Evolutionary conservation across 2,113 vertebrate species (phyloP), one percentile per base, ranked within the genome.

Genomic region (Ceyx cyanopectus): DNA sequence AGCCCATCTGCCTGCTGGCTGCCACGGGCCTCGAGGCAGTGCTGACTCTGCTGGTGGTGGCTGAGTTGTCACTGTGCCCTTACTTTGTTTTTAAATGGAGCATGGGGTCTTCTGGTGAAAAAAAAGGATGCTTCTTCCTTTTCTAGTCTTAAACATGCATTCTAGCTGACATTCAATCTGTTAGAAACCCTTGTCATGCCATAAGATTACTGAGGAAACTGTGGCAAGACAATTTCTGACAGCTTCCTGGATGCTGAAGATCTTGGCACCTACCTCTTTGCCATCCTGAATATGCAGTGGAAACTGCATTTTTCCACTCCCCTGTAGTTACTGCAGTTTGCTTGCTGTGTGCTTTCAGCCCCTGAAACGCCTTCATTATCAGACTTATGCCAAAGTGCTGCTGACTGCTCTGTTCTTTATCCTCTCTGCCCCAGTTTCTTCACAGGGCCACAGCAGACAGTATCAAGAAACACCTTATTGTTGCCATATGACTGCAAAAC

Each of bases 191-290:
- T 93, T 54, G 32, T 65, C 70, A 69, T 30, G 12, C 61, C 82
- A 93, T 95, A 93, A 93, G 87, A 95, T 96, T 93, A 65, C 72
- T 23, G 56, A 83, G 70, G 75, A 94, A 94, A 72, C 85, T 93
- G 89, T 85, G 69, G 80, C 87, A 95, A 95, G 92, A 91, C 82
- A 88, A 32, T 50, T 50, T 43, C 82, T 40, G 51, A 91, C 68
- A 77, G 32, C 37, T 89, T 95, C 94, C 92, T 93, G 93, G 76
- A 56, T 91, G 66, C 65, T 94, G 83, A 81, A 84, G 86, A 85
- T 93, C 41, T 93, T 91, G 67, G 84, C 78, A 79, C 60, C 69
- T 84, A 88, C 78, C 85, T 94, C 69, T 73, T 65, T 95, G 30
- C 54, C 76, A 41, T 27, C 81, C 73, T 89, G 92, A 72, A 91